Conservation (phyloP, 2,113 vertebrate species). For the Tenebrosternarchus preto region DNA sequence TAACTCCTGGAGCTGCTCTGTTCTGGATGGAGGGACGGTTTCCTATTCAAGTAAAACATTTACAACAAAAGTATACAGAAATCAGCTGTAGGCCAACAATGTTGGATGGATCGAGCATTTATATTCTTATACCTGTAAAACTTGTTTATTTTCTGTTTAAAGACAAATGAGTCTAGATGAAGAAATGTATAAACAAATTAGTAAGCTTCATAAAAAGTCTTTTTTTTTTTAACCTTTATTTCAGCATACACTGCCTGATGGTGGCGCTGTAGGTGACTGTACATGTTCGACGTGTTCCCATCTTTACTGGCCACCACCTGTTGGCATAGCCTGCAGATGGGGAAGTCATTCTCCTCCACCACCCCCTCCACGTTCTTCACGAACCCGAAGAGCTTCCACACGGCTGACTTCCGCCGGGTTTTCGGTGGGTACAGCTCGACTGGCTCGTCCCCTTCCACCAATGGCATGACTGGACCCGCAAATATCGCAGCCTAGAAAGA, state of each 20-base stretch:
- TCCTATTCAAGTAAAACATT: too few species aligned
- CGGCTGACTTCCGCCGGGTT: conserved; percentile 15
- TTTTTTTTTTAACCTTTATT: conserved; percentile 30
- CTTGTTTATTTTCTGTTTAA: too few species aligned
- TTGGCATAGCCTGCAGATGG: conserved; percentile 39
- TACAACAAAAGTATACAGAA: too few species aligned
- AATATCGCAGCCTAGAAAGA: not conserved
- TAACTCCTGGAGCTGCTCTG: not conserved
- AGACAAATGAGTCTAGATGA: not conserved
- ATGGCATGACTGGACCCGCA: not conserved
- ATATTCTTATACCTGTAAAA: too few species aligned
- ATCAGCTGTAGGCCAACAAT: not conserved
- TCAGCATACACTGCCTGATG: conserved; percentile 31
- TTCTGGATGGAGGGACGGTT: not conserved
- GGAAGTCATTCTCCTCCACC: conserved; percentile 44
- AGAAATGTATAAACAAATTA: not conserved
- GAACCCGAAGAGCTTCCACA: conserved; percentile 45
- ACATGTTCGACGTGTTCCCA: conserved; percentile 46
- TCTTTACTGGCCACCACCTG: conserved; percentile 30
- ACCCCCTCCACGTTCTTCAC: conserved; percentile 9
- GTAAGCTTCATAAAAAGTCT: too few species aligned
- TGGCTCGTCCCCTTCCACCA: conserved; percentile 4
- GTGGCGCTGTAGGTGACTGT: conserved; percentile 41
- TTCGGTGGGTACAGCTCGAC: conserved; percentile 25
- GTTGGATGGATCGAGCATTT: too few species aligned